These are phyloP conservation scores for Phaenicophaeus curvirostris DNA, from an alignment of 2,797 vertebrate species.

Conservation along the genomic window DNA sequence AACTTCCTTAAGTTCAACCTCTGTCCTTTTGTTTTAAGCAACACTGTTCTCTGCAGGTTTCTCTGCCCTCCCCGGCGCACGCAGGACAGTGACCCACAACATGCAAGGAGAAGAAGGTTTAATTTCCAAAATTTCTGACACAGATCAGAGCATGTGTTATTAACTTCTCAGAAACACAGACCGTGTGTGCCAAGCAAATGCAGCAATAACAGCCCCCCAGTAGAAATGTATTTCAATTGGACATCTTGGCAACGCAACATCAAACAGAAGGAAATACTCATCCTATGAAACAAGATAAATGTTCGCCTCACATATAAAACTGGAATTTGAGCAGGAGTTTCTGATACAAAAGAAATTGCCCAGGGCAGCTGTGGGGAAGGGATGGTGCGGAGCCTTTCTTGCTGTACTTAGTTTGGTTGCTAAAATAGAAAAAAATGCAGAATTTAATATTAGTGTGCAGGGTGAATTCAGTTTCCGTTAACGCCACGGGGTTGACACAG, in stretches of 20 bases:
- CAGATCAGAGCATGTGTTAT: neutral
- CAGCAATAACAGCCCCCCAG: neutral
- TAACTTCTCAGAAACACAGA: neutral
- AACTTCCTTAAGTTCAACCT: neutral
- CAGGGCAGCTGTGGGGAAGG: neutral
- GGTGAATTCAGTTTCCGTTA: rapidly evolving
- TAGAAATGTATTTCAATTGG: neutral
- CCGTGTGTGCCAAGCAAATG: neutral
- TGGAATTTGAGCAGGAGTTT: too few relatives aligned
- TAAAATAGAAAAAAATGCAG: neutral
- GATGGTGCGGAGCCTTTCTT: neutral
- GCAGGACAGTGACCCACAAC: neutral
- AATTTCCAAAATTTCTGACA: constrained; percentile 8
- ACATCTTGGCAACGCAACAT: neutral
- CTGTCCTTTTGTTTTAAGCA: neutral
- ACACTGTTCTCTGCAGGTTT: neutral
- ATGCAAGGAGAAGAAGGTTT: neutral
- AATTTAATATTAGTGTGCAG: neutral
- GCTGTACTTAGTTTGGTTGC: neutral
- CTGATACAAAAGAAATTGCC: neutral
- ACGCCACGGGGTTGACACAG: neutral
- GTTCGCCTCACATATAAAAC: neutral
- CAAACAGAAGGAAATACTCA: neutral
- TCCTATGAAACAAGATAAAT: neutral
- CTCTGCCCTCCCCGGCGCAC: neutral